Conservation (phyloP, 2,888 invertebrate genomes). For the Spicauda simplicius region DNA sequence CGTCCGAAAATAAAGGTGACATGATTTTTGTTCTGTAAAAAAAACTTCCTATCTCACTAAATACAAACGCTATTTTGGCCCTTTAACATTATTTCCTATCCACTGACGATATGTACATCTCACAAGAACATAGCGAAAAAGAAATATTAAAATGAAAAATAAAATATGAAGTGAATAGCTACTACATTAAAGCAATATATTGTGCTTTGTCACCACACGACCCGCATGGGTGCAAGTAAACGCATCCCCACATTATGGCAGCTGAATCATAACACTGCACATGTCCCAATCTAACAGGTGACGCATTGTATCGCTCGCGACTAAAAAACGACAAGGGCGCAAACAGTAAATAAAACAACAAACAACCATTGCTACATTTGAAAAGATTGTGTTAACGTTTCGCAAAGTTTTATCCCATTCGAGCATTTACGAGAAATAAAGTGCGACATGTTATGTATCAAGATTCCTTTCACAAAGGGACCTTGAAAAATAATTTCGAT, state of each 20-base stretch:
- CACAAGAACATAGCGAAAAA: too few relatives aligned
- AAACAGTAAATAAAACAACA: constrained; percentile 5
- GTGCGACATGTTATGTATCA: constrained; percentile 36
- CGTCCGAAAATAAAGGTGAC: too few relatives aligned
- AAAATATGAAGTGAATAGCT: constrained; percentile 35
- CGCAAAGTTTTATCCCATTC: constrained; percentile 6
- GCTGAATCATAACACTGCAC: constrained; percentile 64
- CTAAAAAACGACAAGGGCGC: constrained; percentile 8
- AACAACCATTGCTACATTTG: constrained; percentile 1
- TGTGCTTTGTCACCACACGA: neutral
- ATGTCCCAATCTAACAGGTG: constrained; percentile 62
- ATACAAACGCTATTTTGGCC: too few relatives aligned
- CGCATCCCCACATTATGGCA: constrained; percentile 45
- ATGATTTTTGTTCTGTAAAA: too few relatives aligned
- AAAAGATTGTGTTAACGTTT: constrained; percentile 13
- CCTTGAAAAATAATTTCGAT: constrained; percentile 69
- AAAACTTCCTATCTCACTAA: too few relatives aligned
- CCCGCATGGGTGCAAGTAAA: neutral
- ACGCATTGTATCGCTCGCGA: constrained; percentile 51
- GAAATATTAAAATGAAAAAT: too few relatives aligned
- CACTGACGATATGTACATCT: too few relatives aligned
- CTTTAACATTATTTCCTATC: too few relatives aligned
- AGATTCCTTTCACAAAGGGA: constrained; percentile 67
- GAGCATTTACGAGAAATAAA: neutral
- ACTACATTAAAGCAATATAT: neutral